Base-by-base conservation (phyloP, 2,888 invertebrate species). In the Eupithecia subumbrata region DNA sequence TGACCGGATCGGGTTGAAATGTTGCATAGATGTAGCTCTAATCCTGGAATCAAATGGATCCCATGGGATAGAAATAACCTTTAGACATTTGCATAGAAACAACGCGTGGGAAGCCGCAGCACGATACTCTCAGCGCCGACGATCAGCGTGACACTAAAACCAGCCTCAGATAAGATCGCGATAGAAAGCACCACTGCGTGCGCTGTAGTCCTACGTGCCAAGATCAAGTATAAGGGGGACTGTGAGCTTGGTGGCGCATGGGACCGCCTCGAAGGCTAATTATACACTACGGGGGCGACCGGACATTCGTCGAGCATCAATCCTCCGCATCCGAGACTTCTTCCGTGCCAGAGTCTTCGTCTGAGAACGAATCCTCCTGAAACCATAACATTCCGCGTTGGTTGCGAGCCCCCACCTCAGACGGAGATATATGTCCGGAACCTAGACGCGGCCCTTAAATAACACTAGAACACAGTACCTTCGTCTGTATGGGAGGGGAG, bases 351-450 rank as follows among this genome's bases (percentile, higher is more conserved):
- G 95, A 93, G 85, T 94, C 94, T 86, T 94, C 94, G 85, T 93
- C 94, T 76, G 92, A 93, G 87, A 92, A 94, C 85, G 94, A 93
- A 90, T 94, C 94, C 94, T 95, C 95, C 95, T 95, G 95, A 91
- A 94, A 95, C 82, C 91, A 94, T 92, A 94, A 86, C 89, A 86
- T 71, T 89, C 87, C 88, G 90, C 89, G 88, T 86, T 91, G 91
- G 90, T 90, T 84, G 87, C 86, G 86, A 82, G 83, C 88, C 83
- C 83, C 83, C 84, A 73, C 88, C 75, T 66, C 90, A 92, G 91
- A 92, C 91, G 90, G 82, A 88, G 91, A 89, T 91, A 91, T 89
- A 87, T 85, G 82, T 80, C 82, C 79, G 72, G 76, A 69, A 71
- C 72, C 67, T 72, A 72, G 70, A 69, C 71, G 70, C 73, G 69